Conservation (phyloP, 2,888 invertebrate species). For the Rhogogaster chlorosoma region DNA sequence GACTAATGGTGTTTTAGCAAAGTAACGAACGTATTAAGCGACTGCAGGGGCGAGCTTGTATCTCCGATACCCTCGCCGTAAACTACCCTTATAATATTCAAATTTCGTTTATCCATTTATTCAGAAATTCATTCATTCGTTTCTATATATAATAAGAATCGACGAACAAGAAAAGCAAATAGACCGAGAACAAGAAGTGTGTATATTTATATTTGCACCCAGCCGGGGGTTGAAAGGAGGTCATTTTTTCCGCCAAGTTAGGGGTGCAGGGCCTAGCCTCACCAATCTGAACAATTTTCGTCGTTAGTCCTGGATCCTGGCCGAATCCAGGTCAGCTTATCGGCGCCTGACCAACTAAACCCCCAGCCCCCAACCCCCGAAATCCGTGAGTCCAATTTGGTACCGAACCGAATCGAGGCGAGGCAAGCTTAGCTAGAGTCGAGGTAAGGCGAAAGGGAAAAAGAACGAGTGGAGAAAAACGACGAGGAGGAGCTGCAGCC, state of each 20-base stretch:
- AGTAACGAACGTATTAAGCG: conserved; percentile 23
- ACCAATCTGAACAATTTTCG: conserved; percentile 28
- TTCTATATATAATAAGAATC: neutral
- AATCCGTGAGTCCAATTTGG: conserved; percentile 42
- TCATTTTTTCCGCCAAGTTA: conserved; percentile 26
- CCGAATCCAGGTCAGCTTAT: conserved; percentile 46
- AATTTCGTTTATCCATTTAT: neutral
- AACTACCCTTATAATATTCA: neutral
- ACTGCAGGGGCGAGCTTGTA: neutral
- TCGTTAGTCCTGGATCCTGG: conserved; percentile 36
- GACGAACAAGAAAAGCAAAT: neutral
- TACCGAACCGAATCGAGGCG: neutral
- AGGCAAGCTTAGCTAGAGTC: neutral
- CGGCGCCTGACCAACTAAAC: conserved; percentile 11
- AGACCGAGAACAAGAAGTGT: neutral
- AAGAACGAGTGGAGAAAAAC: neutral
- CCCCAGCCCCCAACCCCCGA: conserved; percentile 7
- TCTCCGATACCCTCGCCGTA: neutral
- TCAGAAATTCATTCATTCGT: neutral
- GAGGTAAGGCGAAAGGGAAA: neutral
- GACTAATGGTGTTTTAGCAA: conserved; percentile 40
- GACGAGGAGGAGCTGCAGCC: neutral
- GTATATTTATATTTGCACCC: neutral
- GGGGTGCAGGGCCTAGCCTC: neutral
- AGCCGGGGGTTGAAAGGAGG: neutral